Base-by-base conservation (phyloP, 2,888 invertebrate genomes). In the Pharmacophagus antenor region DNA sequence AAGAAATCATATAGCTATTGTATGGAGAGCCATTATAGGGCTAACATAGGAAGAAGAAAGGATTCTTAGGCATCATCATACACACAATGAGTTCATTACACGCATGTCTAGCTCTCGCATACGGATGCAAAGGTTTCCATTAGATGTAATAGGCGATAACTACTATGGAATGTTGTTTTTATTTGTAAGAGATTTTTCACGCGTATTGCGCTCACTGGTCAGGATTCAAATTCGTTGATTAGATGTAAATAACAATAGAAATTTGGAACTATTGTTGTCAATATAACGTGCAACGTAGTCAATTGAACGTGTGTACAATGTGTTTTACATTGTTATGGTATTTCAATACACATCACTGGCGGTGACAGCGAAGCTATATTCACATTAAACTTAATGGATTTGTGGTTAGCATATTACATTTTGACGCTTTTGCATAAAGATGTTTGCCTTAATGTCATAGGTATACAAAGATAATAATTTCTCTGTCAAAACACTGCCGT, bases 71-170 rank as follows among this genome's bases (percentile, higher is more conserved):
- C 20, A n/a, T n/a, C 61, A 44, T 51, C 55, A 21, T 41, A 58
- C 31, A 57, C 52, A 58, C 51, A 59, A 58, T 62, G 59, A 47
- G 12, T 21, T 49, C 56, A 49, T 59, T 31, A 59, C 52, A 53
- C 55, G 55, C 62, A 51, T 56, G 51, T 46, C 57, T 48, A 49
- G 52, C 48, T 10, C 27, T 7, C 48, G 17, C 42, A 47, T 51
- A 56, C 17, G 27, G 15, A 53, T 10, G 52, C n/a, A n/a, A 47
- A 20, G 37, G 56, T 18, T 27, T 27, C 27, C 27, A 48, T 56
- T 51, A 56, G 21, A 47, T 60, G 51, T 60, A 23, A 54, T 27
- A 48, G n/a, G 46, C 21, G 31, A 51, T 31, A 8, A 51, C 22
- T 21, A 41, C 15, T 18, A 44, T 18, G 42, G 18, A 5, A 17